Conservation (phyloP, 2,797 vertebrate species). For the Hafferia zeledoni region DNA sequence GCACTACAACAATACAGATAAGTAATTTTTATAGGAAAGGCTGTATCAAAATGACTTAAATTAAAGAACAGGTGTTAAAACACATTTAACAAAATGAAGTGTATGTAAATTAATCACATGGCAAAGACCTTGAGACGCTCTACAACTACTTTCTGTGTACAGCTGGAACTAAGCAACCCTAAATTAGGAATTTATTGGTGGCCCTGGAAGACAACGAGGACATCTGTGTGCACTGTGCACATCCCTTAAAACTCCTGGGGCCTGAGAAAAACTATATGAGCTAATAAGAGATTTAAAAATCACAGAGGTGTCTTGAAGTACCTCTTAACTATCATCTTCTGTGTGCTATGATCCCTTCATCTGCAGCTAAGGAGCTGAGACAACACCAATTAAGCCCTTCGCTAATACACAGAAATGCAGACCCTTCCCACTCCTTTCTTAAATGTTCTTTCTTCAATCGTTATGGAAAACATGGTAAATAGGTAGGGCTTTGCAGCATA, state of each 20-base stretch:
- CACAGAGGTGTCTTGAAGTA: background rate
- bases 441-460: background rate
- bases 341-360: background rate
- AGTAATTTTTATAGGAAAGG: background rate
- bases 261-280: background rate
- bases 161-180: background rate
- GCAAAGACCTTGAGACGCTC: background rate
- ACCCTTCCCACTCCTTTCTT: background rate
- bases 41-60: background rate
- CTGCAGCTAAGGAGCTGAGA: background rate
- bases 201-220: background rate
- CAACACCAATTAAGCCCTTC: background rate
- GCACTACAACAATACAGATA: background rate
- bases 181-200: background rate
- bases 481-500: background rate
- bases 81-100: conserved; percentile 4
- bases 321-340: background rate
- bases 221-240: background rate
- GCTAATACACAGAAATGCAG: background rate
- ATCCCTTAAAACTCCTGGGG: background rate
- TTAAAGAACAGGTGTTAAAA: conserved; percentile 15
- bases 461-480: background rate
- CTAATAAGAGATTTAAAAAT: background rate
- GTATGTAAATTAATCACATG: background rate
- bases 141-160: background rate